These are phyloP conservation scores for Aplodontia rufa DNA, from an alignment of 2,113 vertebrate species.

Conservation along the genomic window DNA sequence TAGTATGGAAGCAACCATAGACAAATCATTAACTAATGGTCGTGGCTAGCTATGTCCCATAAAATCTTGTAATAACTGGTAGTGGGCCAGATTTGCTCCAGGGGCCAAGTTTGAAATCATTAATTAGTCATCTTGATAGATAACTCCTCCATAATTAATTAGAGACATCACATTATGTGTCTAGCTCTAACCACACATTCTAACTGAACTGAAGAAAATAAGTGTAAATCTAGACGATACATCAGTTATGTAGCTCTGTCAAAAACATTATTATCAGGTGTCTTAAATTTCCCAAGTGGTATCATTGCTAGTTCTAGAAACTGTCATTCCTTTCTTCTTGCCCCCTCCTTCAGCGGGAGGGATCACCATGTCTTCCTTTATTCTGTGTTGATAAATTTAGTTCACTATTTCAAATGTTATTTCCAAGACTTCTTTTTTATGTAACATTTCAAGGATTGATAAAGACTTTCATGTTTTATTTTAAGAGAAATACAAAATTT, in stretches of 20 bases:
- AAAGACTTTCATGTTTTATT: neutral
- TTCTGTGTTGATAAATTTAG: neutral
- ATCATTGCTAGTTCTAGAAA: neutral
- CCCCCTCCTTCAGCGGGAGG: neutral
- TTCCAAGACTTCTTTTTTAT: neutral
- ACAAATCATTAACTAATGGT: neutral
- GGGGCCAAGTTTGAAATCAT: neutral
- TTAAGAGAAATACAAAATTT: neutral
- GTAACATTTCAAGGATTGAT: neutral
- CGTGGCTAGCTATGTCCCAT: neutral
- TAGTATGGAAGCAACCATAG: neutral
- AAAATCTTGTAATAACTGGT: neutral
- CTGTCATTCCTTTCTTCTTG: neutral
- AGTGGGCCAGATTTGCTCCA: neutral
- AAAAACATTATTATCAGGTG: neutral
- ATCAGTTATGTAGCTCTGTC: neutral
- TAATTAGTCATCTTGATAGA: neutral
- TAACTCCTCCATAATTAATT: neutral
- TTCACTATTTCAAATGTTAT: neutral
- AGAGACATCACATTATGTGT: no score
- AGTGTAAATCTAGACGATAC: neutral
- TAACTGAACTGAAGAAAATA: neutral
- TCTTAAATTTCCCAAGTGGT: neutral
- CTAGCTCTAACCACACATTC: neutral
- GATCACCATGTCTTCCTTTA: neutral